A percentile compares a stretch with the other conserved stretches of the same genome.
Evolutionary conservation across 1,140 invertebrate species (phyloP).

Genomic region (Probaryconus sp.): DNA sequence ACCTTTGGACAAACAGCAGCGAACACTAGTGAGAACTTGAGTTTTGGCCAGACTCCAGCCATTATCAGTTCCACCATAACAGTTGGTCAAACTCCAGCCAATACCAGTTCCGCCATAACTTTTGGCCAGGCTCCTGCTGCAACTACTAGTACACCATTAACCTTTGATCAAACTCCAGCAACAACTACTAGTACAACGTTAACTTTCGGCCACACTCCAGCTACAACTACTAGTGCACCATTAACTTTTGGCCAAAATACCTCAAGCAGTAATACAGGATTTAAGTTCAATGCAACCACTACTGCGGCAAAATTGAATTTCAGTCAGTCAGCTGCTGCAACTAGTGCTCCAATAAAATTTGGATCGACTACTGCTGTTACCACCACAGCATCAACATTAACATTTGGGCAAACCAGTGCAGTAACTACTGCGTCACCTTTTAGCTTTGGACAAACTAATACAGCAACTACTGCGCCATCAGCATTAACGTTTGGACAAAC

Average conservation of each 20-base stretch:
- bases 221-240: conserved; percentile 3
- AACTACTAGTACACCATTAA: too few relatives aligned
- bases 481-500: conserved; percentile 15
- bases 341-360: not conserved
- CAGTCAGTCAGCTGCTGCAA: not conserved
- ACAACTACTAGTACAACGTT: not conserved
- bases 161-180: too few relatives aligned
- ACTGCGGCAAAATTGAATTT: not conserved
- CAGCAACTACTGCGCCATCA: not conserved
- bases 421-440: not conserved
- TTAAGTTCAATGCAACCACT: not conserved
- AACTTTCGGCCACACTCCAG: conserved; percentile 15
- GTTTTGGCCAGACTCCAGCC: too few relatives aligned
- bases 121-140: too few relatives aligned
- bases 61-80: too few relatives aligned
- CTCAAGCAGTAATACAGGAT: not conserved
- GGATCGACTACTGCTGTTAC: not conserved
- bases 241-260: conserved; percentile 2
- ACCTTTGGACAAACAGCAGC: not conserved
- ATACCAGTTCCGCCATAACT: not conserved
- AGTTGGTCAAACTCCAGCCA: too few relatives aligned
- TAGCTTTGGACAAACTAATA: not conserved
- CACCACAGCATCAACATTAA: not conserved
- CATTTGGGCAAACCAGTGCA: not conserved
- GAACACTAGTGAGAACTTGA: not conserved